Evolutionary conservation across 2,888 invertebrate genomes (phyloP), one percentile per base, ranked within the genome.

Genomic region (Oxytorus armatus): DNA sequence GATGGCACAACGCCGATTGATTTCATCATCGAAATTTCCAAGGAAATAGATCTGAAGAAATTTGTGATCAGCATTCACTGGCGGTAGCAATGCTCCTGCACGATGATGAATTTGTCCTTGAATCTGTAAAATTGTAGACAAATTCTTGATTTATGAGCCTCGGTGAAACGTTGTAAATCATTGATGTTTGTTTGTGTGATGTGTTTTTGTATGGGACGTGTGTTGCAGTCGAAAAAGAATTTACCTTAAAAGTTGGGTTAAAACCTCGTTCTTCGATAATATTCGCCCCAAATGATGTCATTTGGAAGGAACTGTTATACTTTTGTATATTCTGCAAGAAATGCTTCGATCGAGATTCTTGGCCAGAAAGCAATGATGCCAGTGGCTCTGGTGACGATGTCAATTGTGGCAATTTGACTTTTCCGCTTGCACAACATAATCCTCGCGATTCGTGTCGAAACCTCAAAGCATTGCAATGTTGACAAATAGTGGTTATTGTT

Each of bases 201-300:
- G n/a, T n/a, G n/a, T n/a, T n/a, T n/a, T n/a, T n/a, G n/a, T n/a
- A n/a, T n/a, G n/a, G n/a, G n/a, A n/a, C n/a, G n/a, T n/a, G n/a
- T n/a, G n/a, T n/a, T n/a, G n/a, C n/a, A n/a, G n/a, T n/a, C n/a
- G n/a, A n/a, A n/a, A n/a, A n/a, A n/a, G n/a, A n/a, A n/a, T n/a
- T n/a, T n/a, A n/a, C n/a, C 68, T 68, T 68, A 11, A 68, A 68
- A 25, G 68, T 68, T 23, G 68, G 68, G 21, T 53, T 29, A 68
- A 51, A 68, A n/a, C 33, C 53, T 68, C 53, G 18, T 68, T 53
- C 53, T 53, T 68, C 68, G 36, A 53, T 68, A 51, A 68, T 68
- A 80, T 85, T 85, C 3, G 83, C 86, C 4, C 85, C 84, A 81
- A 86, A 86, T n/a, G 86, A 88, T 11, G 83, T 85, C 82, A 85